Evolutionary conservation across 1,140 invertebrate species (phyloP).

Genomic region (Diorhabda elongata): DNA sequence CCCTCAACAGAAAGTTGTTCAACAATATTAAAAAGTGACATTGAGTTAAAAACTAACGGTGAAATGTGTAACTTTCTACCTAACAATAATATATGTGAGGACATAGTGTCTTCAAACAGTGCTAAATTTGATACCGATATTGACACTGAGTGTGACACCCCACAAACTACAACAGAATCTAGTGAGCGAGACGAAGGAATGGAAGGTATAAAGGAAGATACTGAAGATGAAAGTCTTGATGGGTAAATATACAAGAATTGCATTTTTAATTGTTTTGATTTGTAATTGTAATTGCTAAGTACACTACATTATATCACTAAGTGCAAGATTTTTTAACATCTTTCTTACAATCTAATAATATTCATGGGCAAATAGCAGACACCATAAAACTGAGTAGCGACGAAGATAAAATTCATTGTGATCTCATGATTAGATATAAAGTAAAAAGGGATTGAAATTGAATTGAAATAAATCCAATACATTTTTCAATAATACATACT

Average conservation of each 20-base stretch:
- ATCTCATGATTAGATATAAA: no score
- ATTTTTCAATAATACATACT: no score
- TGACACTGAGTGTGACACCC: constrained; percentile 12
- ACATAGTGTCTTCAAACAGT: constrained; percentile 20
- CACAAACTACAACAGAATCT: constrained; percentile 17
- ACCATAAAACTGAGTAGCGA: no score
- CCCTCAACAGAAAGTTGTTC: constrained; percentile 1
- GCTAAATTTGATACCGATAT: constrained; percentile 11
- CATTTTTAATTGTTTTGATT: no score
- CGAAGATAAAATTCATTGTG: no score
- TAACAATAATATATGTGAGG: constrained; percentile 34
- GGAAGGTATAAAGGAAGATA: constrained; percentile 4
- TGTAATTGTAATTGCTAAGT: no score
- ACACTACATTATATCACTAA: no score
- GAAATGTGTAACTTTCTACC: constrained; percentile 29
- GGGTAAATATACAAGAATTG: neutral
- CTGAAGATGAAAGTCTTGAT: constrained; percentile 10
- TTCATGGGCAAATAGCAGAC: no score
- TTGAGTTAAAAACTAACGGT: constrained; percentile 29
- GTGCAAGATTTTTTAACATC: no score
- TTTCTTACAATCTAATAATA: no score
- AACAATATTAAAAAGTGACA: constrained; percentile 14
- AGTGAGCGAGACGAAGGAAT: constrained; percentile 9
- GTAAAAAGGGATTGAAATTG: no score
- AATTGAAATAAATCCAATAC: no score